These are phyloP conservation scores for Erebia epiphron DNA, from an alignment of 2,888 invertebrate genomes.

Conservation along the genomic window DNA sequence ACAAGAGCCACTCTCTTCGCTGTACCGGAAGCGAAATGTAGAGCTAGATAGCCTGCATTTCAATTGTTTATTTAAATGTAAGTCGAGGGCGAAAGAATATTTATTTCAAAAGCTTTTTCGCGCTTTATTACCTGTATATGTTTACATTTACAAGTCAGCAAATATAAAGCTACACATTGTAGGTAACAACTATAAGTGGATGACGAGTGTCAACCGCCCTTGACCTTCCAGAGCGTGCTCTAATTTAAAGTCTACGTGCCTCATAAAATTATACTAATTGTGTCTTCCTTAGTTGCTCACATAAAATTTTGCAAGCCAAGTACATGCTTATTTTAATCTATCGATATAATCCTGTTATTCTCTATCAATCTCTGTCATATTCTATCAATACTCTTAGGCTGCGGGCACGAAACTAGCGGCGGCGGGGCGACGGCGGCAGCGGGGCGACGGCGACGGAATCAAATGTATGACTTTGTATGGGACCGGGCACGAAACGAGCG, in stretches of 20 bases:
- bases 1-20: constrained; percentile 50
- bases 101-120: background rate
- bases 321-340: too few species aligned
- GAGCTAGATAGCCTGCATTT: constrained; percentile 31
- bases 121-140: background rate
- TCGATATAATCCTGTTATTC: too few species aligned
- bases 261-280: constrained; percentile 51
- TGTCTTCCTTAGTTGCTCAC: constrained; percentile 52
- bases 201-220: constrained; percentile 26
- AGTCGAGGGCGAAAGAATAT: background rate
- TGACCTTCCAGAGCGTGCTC: constrained; percentile 35
- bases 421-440: too few species aligned
- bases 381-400: too few species aligned
- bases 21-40: constrained; percentile 46
- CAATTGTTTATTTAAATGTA: constrained; percentile 32
- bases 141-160: constrained; percentile 2
- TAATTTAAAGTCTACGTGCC: constrained; percentile 50
- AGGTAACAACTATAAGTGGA: background rate
- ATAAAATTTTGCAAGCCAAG: too few species aligned
- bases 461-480: too few species aligned
- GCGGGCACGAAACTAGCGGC: too few species aligned
- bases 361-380: too few species aligned
- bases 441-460: too few species aligned
- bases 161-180: background rate
- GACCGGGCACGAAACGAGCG: too few species aligned